Evolutionary conservation across 2,113 vertebrate species (phyloP).

Genomic region (Abramis brama): DNA sequence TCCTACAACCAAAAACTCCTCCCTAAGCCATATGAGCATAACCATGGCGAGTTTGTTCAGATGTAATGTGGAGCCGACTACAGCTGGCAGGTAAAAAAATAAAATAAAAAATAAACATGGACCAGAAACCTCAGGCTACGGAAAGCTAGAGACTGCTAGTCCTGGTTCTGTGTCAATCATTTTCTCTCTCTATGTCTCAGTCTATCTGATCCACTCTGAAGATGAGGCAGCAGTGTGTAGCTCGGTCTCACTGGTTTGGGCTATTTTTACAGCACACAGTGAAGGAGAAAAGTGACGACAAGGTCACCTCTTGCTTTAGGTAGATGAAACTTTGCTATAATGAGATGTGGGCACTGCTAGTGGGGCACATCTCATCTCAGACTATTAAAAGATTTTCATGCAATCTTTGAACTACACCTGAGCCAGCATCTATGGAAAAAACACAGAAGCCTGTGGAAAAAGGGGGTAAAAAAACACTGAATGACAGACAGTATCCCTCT

Average conservation of each 20-base stretch:
- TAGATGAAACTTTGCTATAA: constrained; percentile 45
- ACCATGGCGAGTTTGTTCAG: neutral
- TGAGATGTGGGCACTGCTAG: constrained; percentile 38
- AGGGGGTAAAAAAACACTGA: neutral
- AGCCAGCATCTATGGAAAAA: constrained; percentile 40
- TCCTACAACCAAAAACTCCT: constrained; percentile 25
- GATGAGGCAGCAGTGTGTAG: constrained; percentile 20
- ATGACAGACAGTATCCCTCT: constrained; percentile 30
- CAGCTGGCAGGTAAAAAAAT: neutral
- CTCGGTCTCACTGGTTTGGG: constrained; percentile 13
- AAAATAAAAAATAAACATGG: neutral
- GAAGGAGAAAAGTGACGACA: constrained; percentile 39
- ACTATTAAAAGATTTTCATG: constrained; percentile 10
- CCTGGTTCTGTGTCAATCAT: neutral
- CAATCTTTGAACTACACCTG: constrained; percentile 23
- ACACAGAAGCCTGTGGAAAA: neutral
- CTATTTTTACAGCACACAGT: constrained; percentile 43
- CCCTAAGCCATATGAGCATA: constrained; percentile 5
- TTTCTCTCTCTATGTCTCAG: constrained; percentile 21
- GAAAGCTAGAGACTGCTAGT: neutral
- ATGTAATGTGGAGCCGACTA: neutral
- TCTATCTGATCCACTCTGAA: constrained; percentile 16
- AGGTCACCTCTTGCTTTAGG: constrained; percentile 49
- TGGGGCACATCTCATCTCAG: constrained; percentile 29
- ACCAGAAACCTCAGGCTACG: neutral